Evolutionary conservation across 1,140 invertebrate genomes (phyloP).

Genomic region (Cyclina sinensis): DNA sequence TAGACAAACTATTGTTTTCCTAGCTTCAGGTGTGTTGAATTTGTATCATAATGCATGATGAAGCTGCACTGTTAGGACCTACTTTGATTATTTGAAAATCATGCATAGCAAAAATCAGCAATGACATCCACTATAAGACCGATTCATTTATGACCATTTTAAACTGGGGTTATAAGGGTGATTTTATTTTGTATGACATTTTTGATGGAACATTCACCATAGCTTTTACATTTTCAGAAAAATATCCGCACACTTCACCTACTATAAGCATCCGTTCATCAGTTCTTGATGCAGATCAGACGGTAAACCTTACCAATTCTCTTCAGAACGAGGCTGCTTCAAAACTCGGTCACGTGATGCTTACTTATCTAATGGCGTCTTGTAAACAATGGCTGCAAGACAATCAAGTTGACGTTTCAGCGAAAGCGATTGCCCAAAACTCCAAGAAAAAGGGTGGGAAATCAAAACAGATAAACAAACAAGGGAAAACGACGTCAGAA

Average conservation of each 20-base stretch:
- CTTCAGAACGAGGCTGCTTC: conserved; percentile 68
- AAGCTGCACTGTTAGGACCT: too few species aligned
- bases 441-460: conserved; percentile 1
- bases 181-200: too few species aligned
- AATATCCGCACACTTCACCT: conserved; percentile 77
- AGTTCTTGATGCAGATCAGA: conserved; percentile 68
- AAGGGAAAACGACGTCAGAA: conserved; percentile 73
- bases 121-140: too few species aligned
- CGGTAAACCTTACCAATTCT: conserved; percentile 50
- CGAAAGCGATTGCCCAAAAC: background rate
- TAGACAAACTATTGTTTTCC: too few species aligned
- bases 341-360: conserved; percentile 40
- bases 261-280: conserved; percentile 76
- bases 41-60: too few species aligned
- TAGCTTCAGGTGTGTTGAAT: too few species aligned
- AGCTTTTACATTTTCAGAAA: conserved; percentile 50
- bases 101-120: too few species aligned
- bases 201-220: background rate
- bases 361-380: conserved; percentile 63
- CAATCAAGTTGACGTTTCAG: conserved; percentile 58
- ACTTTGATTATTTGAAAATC: too few species aligned
- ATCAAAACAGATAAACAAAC: conserved; percentile 64
- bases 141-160: too few species aligned
- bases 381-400: conserved; percentile 71
- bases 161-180: too few species aligned